Percentiles rank a stretch among this genome's conserved stretches.
These are phyloP conservation scores for Belgica antarctica DNA, from an alignment of 2,888 invertebrate genomes.

Conservation along the genomic window DNA sequence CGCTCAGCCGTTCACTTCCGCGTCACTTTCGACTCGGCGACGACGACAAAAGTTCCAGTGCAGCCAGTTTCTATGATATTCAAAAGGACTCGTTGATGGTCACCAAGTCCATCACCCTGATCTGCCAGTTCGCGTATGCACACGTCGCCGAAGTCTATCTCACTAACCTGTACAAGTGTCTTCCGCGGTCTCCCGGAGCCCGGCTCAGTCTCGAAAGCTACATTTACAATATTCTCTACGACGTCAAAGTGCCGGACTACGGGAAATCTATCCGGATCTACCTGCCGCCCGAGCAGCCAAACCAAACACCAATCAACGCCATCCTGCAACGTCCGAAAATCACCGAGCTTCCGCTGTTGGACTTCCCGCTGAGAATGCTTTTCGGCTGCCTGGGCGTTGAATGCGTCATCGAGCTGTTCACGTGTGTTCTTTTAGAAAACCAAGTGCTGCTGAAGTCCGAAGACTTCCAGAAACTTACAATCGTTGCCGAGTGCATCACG, in stretches of 20 bases:
- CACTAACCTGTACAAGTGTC: slow-evolving; percentile 82
- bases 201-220: slow-evolving; percentile 86
- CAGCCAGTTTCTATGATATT: slow-evolving; percentile 87
- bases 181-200: slow-evolving; percentile 73
- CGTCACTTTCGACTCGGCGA: slow-evolving; percentile 82
- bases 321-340: slow-evolving; percentile 74
- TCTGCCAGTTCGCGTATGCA: slow-evolving; percentile 88
- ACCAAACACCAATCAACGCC: slow-evolving; percentile 64
- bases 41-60: slow-evolving; percentile 60
- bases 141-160: slow-evolving; percentile 83
- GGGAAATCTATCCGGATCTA: slow-evolving; percentile 82
- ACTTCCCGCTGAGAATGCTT: slow-evolving; percentile 85
- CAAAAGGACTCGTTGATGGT: slow-evolving; percentile 92
- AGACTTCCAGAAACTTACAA: slow-evolving; percentile 93
- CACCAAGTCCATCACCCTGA: slow-evolving; percentile 90
- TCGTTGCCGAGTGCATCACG: slow-evolving; percentile 91
- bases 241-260: slow-evolving; percentile 84
- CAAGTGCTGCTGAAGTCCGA: slow-evolving; percentile 91
- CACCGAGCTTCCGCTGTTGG: slow-evolving; percentile 88
- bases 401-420: slow-evolving; percentile 87
- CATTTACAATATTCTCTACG: slow-evolving; percentile 92
- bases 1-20: slow-evolving; percentile 80
- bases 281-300: slow-evolving; percentile 69
- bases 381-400: slow-evolving; percentile 89
- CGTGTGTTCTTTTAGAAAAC: slow-evolving; percentile 93